Conservation (phyloP, 2,113 vertebrate species). For the Malurus melanocephalus region DNA sequence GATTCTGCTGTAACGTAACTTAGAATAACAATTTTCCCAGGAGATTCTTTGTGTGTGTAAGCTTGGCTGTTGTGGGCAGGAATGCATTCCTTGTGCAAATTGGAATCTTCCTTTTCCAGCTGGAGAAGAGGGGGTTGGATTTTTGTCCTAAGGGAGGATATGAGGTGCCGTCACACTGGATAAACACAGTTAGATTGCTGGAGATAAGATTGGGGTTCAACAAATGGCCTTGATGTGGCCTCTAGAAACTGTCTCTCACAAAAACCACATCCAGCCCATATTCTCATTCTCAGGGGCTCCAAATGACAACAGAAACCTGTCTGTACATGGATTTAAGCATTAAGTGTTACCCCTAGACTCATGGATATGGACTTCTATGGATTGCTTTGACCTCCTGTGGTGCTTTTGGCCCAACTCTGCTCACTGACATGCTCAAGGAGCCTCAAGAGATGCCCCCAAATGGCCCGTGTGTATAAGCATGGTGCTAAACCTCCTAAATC, state of each 20-base stretch:
- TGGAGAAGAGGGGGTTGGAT: rapidly evolving
- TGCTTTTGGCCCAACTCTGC: background rate
- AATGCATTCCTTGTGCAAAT: background rate
- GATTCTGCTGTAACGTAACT: background rate
- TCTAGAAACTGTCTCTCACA: background rate
- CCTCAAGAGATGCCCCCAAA: background rate
- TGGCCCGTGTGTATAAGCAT: rapidly evolving
- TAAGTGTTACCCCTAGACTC: background rate
- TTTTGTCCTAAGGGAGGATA: background rate
- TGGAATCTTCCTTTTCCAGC: background rate
- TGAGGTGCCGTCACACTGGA: background rate
- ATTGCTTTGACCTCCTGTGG: background rate
- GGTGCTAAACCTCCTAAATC: background rate
- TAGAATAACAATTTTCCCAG: background rate
- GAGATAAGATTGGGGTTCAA: background rate
- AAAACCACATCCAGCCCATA: background rate
- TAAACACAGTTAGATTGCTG: background rate
- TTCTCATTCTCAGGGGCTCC: background rate
- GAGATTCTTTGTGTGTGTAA: background rate
- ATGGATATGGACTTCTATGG: background rate
- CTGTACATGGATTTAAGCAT: background rate
- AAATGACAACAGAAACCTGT: background rate
- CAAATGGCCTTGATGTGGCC: rapidly evolving
- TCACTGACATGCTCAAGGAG: rapidly evolving
- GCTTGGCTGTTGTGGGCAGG: background rate